phyloP scores from a whole-genome alignment of 1,140 invertebrate genomes.

The Aporrectodea caliginosa region DNA sequence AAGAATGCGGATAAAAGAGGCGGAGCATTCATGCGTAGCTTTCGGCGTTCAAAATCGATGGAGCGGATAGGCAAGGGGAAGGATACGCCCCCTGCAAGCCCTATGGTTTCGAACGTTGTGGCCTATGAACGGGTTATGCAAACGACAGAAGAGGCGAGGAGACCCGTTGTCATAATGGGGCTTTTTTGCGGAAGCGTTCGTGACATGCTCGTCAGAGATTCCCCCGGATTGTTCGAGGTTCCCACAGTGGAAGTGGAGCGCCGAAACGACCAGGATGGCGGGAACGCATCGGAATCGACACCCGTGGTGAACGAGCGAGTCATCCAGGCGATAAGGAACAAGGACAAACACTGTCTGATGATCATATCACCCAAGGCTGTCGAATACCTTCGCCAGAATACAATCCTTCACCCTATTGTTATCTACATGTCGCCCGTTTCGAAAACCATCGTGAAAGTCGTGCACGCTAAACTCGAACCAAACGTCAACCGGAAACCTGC shows the following conservation, averaged over 20 bases:
- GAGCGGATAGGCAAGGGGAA: conserved; percentile 22
- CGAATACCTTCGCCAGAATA: conserved; percentile 16
- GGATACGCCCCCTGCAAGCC: neutral
- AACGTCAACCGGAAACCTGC: conserved; percentile 17
- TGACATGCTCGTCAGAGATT: conserved; percentile 19
- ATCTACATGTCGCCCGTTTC: conserved; percentile 27
- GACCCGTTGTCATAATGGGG: conserved; percentile 30
- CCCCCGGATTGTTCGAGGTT: conserved; percentile 26
- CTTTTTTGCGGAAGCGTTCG: conserved; percentile 26
- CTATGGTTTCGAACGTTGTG: neutral
- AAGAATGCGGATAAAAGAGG: conserved; percentile 6
- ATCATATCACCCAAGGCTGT: conserved; percentile 24
- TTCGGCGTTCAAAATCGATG: conserved; percentile 26
- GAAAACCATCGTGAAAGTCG: conserved; percentile 21
- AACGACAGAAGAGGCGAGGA: conserved; percentile 4
- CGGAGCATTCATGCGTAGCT: conserved; percentile 23
- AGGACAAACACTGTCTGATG: conserved; percentile 24
- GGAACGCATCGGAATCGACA: neutral
- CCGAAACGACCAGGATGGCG: neutral
- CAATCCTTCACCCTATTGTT: conserved; percentile 20
- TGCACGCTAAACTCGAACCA: conserved; percentile 5
- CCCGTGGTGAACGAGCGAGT: neutral
- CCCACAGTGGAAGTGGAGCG: conserved; percentile 24
- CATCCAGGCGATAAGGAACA: neutral
- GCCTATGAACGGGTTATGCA: conserved; percentile 21